Evolutionary conservation across 2,113 vertebrate genomes (phyloP).

Genomic region (Gasterosteus aculeatus): DNA sequence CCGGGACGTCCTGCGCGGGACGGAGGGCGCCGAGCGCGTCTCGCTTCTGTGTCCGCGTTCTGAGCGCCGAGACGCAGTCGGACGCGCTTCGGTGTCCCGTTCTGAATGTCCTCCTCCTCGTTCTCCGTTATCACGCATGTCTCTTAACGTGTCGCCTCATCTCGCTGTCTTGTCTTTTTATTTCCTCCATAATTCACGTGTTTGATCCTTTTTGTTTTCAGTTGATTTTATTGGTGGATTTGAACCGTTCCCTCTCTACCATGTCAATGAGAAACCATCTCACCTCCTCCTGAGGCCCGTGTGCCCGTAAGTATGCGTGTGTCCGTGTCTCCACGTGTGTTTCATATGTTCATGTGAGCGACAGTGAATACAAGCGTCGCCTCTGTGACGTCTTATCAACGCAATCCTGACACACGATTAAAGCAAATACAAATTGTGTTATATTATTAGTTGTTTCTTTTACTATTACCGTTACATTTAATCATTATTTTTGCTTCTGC

Average conservation of each 20-base stretch:
- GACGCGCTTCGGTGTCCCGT: too few species aligned
- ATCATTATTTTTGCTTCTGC: too few species aligned
- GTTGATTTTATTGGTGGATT: constrained; percentile 99
- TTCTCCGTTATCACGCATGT: not conserved
- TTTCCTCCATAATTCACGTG: constrained; percentile 68
- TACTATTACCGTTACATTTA: not conserved
- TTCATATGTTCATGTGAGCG: not conserved
- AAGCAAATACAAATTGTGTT: not conserved
- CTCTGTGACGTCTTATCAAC: not conserved
- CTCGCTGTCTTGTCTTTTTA: constrained; percentile 46
- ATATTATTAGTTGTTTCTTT: not conserved
- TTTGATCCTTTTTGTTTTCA: constrained; percentile 84
- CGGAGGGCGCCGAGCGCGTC: constrained; percentile 23
- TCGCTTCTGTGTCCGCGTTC: not conserved
- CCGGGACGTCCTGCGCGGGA: constrained; percentile 53
- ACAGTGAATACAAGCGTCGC: too few species aligned
- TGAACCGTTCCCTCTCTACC: constrained; percentile 96
- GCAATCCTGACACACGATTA: not conserved
- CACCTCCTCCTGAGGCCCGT: constrained; percentile 92
- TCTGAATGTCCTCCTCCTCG: not conserved
- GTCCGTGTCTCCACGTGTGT: constrained; percentile 27
- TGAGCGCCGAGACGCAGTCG: too few species aligned
- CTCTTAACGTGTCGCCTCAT: constrained; percentile 20
- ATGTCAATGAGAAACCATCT: constrained; percentile 94
- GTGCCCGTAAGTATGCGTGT: constrained; percentile 87